Conservation (phyloP, 2,797 vertebrate species). For the Danionella dracula region DNA sequence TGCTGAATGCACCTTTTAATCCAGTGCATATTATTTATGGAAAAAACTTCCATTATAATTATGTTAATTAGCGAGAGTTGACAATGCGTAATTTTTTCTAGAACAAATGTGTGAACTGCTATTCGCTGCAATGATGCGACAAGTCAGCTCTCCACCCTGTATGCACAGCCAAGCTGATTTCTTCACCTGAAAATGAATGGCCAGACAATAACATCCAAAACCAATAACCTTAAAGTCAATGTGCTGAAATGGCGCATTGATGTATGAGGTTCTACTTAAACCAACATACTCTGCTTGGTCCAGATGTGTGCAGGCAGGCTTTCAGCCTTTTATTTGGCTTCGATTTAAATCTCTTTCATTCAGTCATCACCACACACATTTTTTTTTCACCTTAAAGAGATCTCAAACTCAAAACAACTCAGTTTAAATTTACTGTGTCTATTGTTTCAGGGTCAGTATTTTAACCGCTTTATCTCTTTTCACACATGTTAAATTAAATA, state of each 20-base stretch:
- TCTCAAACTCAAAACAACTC: slow-evolving; percentile 7
- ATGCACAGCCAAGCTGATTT: slow-evolving; percentile 27
- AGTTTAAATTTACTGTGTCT: background rate
- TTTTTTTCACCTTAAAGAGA: background rate
- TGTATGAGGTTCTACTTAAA: slow-evolving; percentile 23
- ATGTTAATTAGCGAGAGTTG: too few species aligned
- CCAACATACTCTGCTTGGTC: background rate
- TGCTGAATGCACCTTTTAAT: too few species aligned
- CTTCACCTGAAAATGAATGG: slow-evolving; percentile 15
- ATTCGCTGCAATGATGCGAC: background rate
- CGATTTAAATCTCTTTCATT: slow-evolving; percentile 1
- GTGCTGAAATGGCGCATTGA: slow-evolving; percentile 19
- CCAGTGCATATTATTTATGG: too few species aligned
- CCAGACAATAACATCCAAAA: slow-evolving; percentile 16
- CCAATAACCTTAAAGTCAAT: slow-evolving; percentile 18
- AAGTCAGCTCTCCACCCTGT: slow-evolving; percentile 8
- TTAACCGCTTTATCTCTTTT: slow-evolving; percentile 12
- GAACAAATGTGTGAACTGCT: too few species aligned
- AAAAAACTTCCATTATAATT: too few species aligned
- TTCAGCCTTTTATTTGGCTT: slow-evolving; percentile 21
- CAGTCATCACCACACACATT: background rate
- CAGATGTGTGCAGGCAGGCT: slow-evolving; percentile 14
- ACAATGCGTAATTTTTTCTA: too few species aligned
- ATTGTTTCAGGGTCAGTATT: slow-evolving; percentile 10
- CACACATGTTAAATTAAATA: slow-evolving; percentile 8